Percentiles rank a stretch among this genome's conserved stretches.
phyloP scores from a whole-genome alignment of 2,888 invertebrate species.

The Hirtodrosophila histrioides region DNA sequence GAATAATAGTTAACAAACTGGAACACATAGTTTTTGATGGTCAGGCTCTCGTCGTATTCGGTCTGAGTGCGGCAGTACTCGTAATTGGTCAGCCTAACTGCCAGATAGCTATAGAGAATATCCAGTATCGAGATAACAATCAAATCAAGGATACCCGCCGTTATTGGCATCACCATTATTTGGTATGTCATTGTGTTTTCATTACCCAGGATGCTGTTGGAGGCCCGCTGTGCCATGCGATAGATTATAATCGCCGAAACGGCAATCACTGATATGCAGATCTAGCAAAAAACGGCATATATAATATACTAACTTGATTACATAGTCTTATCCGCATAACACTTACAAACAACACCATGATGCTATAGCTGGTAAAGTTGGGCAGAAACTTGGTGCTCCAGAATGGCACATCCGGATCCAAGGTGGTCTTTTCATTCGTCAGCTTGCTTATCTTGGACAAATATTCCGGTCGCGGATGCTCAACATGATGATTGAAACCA shows the following conservation, averaged over 20 bases:
- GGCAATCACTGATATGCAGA: conserved; percentile 89
- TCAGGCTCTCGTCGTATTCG: conserved; percentile 93
- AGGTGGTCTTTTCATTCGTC: conserved; percentile 68
- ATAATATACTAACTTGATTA: background rate
- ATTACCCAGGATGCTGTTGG: conserved; percentile 86
- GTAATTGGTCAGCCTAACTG: conserved; percentile 89
- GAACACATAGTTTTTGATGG: conserved; percentile 93
- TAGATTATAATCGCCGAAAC: conserved; percentile 92
- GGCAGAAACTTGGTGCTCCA: conserved; percentile 90
- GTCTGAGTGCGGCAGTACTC: conserved; percentile 92
- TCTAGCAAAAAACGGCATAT: conserved; percentile 82
- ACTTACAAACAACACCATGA: conserved; percentile 85
- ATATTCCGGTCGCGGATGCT: conserved; percentile 92
- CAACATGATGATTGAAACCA: conserved; percentile 89
- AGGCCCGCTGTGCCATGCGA: conserved; percentile 88
- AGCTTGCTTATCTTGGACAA: conserved; percentile 86
- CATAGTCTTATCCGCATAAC: too few relatives aligned
- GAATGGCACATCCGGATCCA: conserved; percentile 90
- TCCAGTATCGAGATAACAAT: conserved; percentile 91
- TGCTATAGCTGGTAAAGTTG: conserved; percentile 88
- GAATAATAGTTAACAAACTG: conserved; percentile 96
- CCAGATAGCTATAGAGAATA: conserved; percentile 88
- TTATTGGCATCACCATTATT: conserved; percentile 89
- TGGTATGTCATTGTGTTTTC: conserved; percentile 85
- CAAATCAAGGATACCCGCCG: conserved; percentile 92